Evolutionary conservation across 2,797 vertebrate species (phyloP).

Genomic region (Avahi laniger): DNA sequence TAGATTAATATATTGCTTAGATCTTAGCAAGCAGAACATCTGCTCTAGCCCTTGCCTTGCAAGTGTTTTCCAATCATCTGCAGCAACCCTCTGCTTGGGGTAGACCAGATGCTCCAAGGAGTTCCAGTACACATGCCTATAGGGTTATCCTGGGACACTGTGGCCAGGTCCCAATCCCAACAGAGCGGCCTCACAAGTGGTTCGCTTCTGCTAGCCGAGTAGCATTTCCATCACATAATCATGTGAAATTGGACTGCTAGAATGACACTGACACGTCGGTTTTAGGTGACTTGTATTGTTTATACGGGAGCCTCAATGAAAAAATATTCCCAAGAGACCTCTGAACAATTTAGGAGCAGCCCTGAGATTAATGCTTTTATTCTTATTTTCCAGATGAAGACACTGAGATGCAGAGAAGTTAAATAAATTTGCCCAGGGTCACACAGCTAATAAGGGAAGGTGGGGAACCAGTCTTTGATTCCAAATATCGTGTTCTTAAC

Average conservation of each 20-base stretch:
- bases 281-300: constrained; percentile 15
- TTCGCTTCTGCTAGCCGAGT: not conserved
- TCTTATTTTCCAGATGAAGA: not conserved
- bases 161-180: not conserved
- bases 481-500: not conserved
- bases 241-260: not conserved
- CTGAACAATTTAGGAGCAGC: not conserved
- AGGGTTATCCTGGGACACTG: not conserved
- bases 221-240: not conserved
- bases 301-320: not conserved
- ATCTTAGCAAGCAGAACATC: not conserved
- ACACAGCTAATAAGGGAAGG: not conserved
- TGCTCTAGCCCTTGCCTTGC: not conserved
- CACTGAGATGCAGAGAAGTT: constrained; percentile 8
- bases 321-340: not conserved
- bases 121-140: not conserved
- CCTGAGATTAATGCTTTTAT: not conserved
- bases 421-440: constrained; percentile 21
- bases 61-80: not conserved
- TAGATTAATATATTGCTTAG: not conserved
- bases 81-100: not conserved
- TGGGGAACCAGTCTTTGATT: not conserved
- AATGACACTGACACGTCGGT: not conserved
- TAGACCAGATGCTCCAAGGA: not conserved
- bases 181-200: not conserved